phyloP scores from a whole-genome alignment of 2,888 invertebrate genomes.

The Anoplius nigerrimus region DNA sequence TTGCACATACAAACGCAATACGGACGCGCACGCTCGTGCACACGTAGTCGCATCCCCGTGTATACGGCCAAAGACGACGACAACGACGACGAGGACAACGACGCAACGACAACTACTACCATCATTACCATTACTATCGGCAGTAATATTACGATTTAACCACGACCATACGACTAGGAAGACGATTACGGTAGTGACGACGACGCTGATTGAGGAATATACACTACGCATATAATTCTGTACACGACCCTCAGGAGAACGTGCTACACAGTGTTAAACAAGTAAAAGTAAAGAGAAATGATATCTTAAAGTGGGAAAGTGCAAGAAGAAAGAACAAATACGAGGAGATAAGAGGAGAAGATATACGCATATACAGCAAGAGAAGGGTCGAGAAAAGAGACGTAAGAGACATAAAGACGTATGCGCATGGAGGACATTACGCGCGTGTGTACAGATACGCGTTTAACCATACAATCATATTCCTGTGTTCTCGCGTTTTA shows the following conservation, averaged over 20 bases:
- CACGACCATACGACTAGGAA: constrained; percentile 11
- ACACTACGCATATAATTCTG: constrained; percentile 20
- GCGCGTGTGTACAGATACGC: constrained; percentile 26
- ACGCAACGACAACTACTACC: constrained; percentile 20
- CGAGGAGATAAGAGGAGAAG: constrained; percentile 31
- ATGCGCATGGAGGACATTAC: constrained; percentile 35
- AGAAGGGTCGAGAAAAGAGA: constrained; percentile 21
- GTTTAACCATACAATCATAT: constrained; percentile 27
- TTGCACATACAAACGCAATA: constrained; percentile 64
- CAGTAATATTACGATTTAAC: constrained; percentile 30
- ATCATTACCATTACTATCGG: too few species aligned
- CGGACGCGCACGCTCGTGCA: constrained; percentile 40
- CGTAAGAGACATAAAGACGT: constrained; percentile 7
- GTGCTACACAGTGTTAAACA: constrained; percentile 35
- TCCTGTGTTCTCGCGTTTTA: constrained; percentile 5
- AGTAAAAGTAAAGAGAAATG: constrained; percentile 30
- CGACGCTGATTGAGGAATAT: constrained; percentile 22
- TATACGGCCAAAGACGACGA: constrained; percentile 25
- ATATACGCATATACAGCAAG: constrained; percentile 26
- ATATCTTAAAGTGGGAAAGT: constrained; percentile 31
- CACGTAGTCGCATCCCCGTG: constrained; percentile 16
- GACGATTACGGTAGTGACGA: too few species aligned
- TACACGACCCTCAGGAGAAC: constrained; percentile 35
- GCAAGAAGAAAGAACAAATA: constrained; percentile 31
- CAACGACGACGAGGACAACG: constrained; percentile 14